These are phyloP conservation scores for Podarcis raffonei DNA, from an alignment of 2,113 vertebrate species.

Conservation along the genomic window DNA sequence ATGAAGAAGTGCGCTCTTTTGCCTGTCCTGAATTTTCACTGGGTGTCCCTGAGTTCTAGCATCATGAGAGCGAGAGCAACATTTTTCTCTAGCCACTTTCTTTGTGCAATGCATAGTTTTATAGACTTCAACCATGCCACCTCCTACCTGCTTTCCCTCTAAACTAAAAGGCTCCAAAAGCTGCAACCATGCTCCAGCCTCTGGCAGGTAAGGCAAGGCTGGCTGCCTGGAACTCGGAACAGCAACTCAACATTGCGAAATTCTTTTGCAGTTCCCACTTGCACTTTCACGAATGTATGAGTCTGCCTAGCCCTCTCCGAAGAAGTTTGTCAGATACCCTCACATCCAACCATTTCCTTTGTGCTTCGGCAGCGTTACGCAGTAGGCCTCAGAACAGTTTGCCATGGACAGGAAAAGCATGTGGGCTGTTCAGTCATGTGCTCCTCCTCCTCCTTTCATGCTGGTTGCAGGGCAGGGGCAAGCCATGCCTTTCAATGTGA, in stretches of 20 bases:
- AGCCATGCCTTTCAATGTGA: background rate
- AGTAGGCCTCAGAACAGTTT: background rate
- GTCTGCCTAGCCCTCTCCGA: background rate
- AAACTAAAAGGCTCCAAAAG: too few species aligned
- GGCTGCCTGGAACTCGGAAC: too few species aligned
- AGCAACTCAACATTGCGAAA: background rate
- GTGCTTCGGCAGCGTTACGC: background rate
- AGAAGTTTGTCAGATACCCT: background rate
- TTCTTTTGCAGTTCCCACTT: background rate
- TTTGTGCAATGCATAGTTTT: too few species aligned
- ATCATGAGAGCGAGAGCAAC: too few species aligned
- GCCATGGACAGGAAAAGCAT: background rate
- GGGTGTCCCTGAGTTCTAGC: too few species aligned
- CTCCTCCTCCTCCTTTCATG: background rate
- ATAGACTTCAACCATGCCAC: too few species aligned
- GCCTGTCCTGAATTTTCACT: too few species aligned
- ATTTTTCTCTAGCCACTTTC: too few species aligned
- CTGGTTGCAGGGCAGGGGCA: background rate
- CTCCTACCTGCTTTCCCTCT: too few species aligned
- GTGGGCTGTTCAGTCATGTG: background rate
- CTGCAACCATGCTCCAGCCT: too few species aligned
- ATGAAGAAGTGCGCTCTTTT: too few species aligned
- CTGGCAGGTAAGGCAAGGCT: too few species aligned
- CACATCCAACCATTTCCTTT: background rate
- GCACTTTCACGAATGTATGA: background rate